These are phyloP conservation scores for Patella vulgata DNA, from an alignment of 1,140 invertebrate species.

Conservation along the genomic window DNA sequence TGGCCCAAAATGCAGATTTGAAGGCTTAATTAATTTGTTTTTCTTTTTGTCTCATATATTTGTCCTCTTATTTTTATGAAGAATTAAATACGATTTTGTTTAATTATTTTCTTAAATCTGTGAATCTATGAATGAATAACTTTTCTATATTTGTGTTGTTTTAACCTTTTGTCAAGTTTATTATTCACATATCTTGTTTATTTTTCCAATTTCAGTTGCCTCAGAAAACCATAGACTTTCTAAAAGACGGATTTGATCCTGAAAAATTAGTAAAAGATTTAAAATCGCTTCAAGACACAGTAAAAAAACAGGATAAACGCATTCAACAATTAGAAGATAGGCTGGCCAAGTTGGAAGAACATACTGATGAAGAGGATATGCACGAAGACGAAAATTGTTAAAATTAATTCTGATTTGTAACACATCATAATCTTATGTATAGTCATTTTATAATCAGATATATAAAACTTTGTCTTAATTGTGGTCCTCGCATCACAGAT, in stretches of 20 bases:
- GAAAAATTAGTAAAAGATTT: slow-evolving; percentile 28
- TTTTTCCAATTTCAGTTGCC: background rate
- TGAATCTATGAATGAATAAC: slow-evolving; percentile 8
- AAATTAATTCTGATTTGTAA: too few species aligned
- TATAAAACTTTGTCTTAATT: too few species aligned
- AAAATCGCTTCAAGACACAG: slow-evolving; percentile 24
- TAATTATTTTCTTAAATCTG: background rate
- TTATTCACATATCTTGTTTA: background rate
- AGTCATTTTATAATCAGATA: too few species aligned
- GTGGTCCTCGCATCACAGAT: too few species aligned
- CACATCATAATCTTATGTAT: too few species aligned
- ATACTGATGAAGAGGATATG: slow-evolving; percentile 12
- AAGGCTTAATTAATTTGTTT: too few species aligned
- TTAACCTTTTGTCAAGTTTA: background rate
- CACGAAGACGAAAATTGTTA: slow-evolving; percentile 16
- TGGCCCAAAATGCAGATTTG: too few species aligned
- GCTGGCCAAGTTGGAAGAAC: slow-evolving; percentile 18
- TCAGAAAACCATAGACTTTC: background rate
- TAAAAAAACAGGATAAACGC: slow-evolving; percentile 28
- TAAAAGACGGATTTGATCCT: slow-evolving; percentile 10
- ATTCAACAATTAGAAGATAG: slow-evolving; percentile 31
- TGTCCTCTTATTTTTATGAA: background rate
- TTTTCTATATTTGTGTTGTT: slow-evolving; percentile 4
- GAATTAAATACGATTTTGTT: background rate
- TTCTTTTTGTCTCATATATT: background rate